Base-by-base conservation (phyloP, 1,140 invertebrate species). In the Brachionus manjavacas region DNA sequence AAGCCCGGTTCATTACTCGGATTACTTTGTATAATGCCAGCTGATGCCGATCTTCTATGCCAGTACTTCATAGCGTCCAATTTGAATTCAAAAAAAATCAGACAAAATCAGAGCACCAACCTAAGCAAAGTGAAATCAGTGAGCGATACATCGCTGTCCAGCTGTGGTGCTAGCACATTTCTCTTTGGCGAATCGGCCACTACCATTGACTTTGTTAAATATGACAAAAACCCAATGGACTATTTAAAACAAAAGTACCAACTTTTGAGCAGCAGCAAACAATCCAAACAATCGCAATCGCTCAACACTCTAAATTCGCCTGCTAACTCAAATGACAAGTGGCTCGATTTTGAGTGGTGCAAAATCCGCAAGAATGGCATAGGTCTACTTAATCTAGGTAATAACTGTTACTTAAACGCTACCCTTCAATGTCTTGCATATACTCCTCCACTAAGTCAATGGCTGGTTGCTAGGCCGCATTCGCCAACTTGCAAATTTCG, bases 351-450 rank as follows among this genome's bases (percentile, higher is more conserved):
- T 11, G 25, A 64, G 4, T 81, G 79, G 79, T 66, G 49, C 28
- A 81, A 66, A 25, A 81, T 81, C 25, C n/a, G 43, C n/a, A 52
- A 49, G 23, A 49, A 16, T 12, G 84, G 84, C 6, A 49, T 94
- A 85, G 96, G 96, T 35, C 93, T 98, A 91, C 92, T 93, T 72
- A 98, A 98, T 91, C 92, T 96, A 88, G 96, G 96, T 78, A 97
- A 97, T 89, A 96, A 96, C 16, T 98, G 96, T 89, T 98, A 97
- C 88, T 90, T 98, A 60, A 98, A 98, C 90, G 95, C 96, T 1
- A 96, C 94, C 41, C 90, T 98, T 43, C 95, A 97, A 86, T 91
- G 90, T 85, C 86, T 91, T 12, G 89, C 88, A 1, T 90, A 91
- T 87, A 90, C 90, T 68, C 87, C 90, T 14, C 90, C 90, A 20